These are phyloP conservation scores for Bagarius yarrelli DNA, from an alignment of 2,113 vertebrate genomes.

Conservation along the genomic window DNA sequence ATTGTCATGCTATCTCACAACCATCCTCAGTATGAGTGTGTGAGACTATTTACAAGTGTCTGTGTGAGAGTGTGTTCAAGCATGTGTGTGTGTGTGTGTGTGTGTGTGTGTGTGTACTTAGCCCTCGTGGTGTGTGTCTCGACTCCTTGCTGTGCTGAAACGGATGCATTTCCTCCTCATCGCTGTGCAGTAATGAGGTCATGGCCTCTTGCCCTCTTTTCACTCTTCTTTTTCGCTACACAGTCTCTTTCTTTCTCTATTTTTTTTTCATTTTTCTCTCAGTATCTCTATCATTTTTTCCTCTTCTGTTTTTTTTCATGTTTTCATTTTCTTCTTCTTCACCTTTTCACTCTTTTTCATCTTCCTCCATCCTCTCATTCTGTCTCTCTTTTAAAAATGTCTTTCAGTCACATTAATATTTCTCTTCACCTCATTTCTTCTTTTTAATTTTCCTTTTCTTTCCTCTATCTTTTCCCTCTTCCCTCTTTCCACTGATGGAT, in stretches of 20 bases:
- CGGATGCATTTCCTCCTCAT: conserved; percentile 19
- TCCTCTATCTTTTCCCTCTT: neutral
- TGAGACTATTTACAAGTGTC: too few species aligned
- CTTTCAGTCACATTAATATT: neutral
- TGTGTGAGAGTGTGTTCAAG: conserved; percentile 38
- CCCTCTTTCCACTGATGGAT: neutral
- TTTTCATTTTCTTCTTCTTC: neutral
- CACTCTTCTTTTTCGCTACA: neutral
- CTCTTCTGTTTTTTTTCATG: neutral
- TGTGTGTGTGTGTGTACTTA: conserved; percentile 46
- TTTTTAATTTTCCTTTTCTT: neutral
- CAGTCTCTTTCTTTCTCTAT: neutral
- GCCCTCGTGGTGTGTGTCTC: conserved; percentile 4
- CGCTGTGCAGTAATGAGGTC: conserved; percentile 22
- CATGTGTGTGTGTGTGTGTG: conserved; percentile 12
- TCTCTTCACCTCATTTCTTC: conserved; percentile 1
- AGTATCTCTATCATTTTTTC: neutral
- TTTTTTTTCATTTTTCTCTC: neutral
- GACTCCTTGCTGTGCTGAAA: conserved; percentile 14
- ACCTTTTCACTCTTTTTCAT: neutral
- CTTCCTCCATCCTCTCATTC: neutral
- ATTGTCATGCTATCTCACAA: neutral
- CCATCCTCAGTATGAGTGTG: neutral
- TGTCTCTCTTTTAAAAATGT: neutral
- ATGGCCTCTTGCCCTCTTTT: conserved; percentile 7